Evolutionary conservation across 2,113 vertebrate genomes (phyloP), one percentile per base, ranked within the genome.

Genomic region (Martes martes): DNA sequence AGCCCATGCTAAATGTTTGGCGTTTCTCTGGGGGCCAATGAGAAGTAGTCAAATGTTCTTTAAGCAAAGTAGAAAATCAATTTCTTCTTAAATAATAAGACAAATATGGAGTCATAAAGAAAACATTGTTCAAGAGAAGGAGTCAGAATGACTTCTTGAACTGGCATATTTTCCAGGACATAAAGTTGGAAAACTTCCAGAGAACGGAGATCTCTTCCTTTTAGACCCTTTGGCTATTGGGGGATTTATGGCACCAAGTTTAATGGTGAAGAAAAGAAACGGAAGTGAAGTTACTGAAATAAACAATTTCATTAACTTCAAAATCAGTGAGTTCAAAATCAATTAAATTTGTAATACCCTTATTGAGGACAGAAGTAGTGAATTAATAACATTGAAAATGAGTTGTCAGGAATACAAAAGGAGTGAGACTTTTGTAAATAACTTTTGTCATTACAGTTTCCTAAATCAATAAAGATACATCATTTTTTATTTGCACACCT

Each of bases 251-350:
- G 95, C 93, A 96, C 81, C 78, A 95, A 91, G 91, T 96, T 90
- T 97, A 98, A 97, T 97, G 95, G 94, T 26, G 45, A 98, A 97
- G 96, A 96, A 97, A 96, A 96, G 57, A 97, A 93, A 95, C 0
- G 0, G 87, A 98, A 95, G 71, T 93, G 71, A 98, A 96, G 88
- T 85, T 94, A 97, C 95, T 98, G 84, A 98, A 95, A 98, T 96
- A 97, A 97, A 97, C 97, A 96, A 94, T 96, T 87, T 79, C 97
- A 98, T 96, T 98, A 98, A 97, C 85, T 94, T 97, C 81, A 98
- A 96, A 97, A 97, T 96, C 95, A 93, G 65, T 93, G 50, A 94
- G 57, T 97, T 97, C 82, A 86, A 96, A 98, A 98, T 96, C 91
- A 97, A 98, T 97, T 97, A 98, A 95, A 95, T 97, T 74, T 96